Base-by-base conservation (phyloP, 2,888 invertebrate genomes). In the Acrocera orbiculus region DNA sequence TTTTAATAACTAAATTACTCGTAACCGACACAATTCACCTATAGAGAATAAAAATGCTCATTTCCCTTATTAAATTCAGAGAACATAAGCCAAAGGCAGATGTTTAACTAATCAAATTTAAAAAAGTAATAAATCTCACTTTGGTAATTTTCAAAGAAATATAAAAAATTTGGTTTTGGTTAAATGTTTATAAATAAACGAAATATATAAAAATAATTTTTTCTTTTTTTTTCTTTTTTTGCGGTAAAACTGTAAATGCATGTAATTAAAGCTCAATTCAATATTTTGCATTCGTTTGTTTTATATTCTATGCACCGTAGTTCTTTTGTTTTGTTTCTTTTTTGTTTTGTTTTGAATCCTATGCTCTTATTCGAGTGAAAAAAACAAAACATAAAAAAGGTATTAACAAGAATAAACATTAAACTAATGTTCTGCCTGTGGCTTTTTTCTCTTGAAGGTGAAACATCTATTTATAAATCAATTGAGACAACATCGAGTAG, bases 391-490 rank as follows among this genome's bases (percentile, higher is more conserved):
- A 56, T 35, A 44, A 43, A 34, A 30, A 35, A 36, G 37, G 31
- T 32, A 34, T 40, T 43, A 36, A 37, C 38, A 42, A 40, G 11
- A 11, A 15, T 25, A 14, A 4, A n/a, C 9, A 16, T 15, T 10
- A 10, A 49, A 57, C 56, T 61, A 60, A 47, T 46, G 45, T 66
- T 73, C 73, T 75, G 80, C 79, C 80, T 76, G 76, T 77, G 80
- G 81, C 78, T 80, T 71, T 73, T 72, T 48, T 52, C 69, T 72
- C 75, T 73, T 70, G 74, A 76, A 77, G 74, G 73, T 69, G 63
- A 63, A 61, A 58, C 52, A 36, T 26, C 61, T 45, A 53, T 55
- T 46, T 56, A 29, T 4, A 14, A 17, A 9, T 22, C 22, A 22
- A 7, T 4, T 22, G 22, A 10, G n/a, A 10, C 22, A 22, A 9